These are phyloP conservation scores for Rhopalosiphum nymphaeae DNA, from an alignment of 2,888 invertebrate species.

Conservation along the genomic window DNA sequence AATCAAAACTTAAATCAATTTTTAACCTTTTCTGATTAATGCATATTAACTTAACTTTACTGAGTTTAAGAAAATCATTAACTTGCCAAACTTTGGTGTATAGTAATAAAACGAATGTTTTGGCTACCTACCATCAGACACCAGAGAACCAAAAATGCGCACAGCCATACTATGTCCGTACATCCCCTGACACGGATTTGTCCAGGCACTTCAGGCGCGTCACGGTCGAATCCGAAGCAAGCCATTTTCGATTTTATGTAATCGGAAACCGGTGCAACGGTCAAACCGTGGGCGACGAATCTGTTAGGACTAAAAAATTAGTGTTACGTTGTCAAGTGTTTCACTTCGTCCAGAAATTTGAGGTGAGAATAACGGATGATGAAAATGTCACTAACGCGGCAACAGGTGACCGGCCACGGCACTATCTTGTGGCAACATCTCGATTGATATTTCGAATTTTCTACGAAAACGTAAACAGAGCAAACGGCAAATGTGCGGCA, in stretches of 20 bases:
- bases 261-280: neutral
- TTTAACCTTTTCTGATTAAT: neutral
- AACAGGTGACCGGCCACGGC: constrained; percentile 10
- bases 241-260: constrained; percentile 66
- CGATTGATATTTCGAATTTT: neutral
- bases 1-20: neutral
- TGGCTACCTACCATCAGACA: constrained; percentile 81
- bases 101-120: neutral
- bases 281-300: neutral
- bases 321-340: neutral
- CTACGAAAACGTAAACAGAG: neutral
- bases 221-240: constrained; percentile 70
- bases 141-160: constrained; percentile 85
- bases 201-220: constrained; percentile 70
- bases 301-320: neutral
- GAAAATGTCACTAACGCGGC: neutral
- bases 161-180: constrained; percentile 86
- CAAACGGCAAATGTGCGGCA: neutral
- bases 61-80: neutral
- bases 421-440: neutral
- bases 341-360: neutral
- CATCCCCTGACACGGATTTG: constrained; percentile 78
- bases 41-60: neutral
- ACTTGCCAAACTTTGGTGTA: neutral
- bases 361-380: neutral